Conservation (phyloP, 2,888 invertebrate species). For the Nysson spinosus region DNA sequence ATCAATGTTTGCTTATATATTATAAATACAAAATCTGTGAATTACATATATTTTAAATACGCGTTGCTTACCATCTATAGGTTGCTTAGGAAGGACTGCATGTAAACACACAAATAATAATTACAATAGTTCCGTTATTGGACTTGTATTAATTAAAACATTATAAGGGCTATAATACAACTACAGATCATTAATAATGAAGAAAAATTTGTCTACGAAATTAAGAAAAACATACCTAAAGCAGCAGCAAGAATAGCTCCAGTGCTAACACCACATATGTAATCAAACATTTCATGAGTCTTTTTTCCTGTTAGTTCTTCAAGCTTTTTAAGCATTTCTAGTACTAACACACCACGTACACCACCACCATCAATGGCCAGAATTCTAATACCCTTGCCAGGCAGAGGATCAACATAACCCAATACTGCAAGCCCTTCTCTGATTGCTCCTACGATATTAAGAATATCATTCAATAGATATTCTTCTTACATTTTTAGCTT, state of each 20-base stretch:
- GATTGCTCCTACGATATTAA: slow-evolving; percentile 60
- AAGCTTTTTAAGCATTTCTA: slow-evolving; percentile 88
- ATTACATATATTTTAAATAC: background rate
- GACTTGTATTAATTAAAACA: too few relatives aligned
- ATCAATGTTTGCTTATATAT: too few relatives aligned
- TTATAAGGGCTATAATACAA: too few relatives aligned
- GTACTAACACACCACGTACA: slow-evolving; percentile 90
- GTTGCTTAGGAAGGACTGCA: slow-evolving; percentile 36
- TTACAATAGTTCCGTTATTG: background rate
- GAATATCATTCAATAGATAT: slow-evolving; percentile 57
- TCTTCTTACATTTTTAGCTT: slow-evolving; percentile 32
- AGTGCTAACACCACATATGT: slow-evolving; percentile 90
- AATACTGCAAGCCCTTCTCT: slow-evolving; percentile 84
- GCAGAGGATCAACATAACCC: slow-evolving; percentile 84
- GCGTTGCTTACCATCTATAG: slow-evolving; percentile 27
- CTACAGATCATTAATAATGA: too few relatives aligned
- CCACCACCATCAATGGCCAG: slow-evolving; percentile 95
- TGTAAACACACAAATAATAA: slow-evolving; percentile 13
- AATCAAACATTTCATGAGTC: slow-evolving; percentile 91
- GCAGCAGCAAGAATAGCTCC: slow-evolving; percentile 89
- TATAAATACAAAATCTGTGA: too few relatives aligned
- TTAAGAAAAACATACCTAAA: slow-evolving; percentile 80
- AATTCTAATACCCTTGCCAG: slow-evolving; percentile 87
- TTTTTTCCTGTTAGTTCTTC: slow-evolving; percentile 84
- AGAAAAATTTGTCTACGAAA: background rate